These are phyloP conservation scores for Lithophane semibrunnea DNA, from an alignment of 2,888 invertebrate genomes.

Conservation along the genomic window DNA sequence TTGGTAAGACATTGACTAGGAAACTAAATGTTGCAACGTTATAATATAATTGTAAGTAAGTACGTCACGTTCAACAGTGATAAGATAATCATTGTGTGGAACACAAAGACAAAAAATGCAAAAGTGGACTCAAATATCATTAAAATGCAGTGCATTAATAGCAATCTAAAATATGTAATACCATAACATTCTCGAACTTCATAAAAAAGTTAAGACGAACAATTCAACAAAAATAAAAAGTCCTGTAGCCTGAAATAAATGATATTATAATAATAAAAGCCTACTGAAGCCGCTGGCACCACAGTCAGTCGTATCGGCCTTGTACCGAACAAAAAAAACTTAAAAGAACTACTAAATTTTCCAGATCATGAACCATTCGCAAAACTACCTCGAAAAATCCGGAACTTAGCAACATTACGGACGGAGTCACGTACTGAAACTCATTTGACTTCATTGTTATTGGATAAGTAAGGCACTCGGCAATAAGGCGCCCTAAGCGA, in stretches of 20 bases:
- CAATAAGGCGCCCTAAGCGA: constrained; percentile 59
- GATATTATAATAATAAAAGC: too few relatives aligned
- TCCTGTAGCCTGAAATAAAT: too few relatives aligned
- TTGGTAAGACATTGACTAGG: background rate
- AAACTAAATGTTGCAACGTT: background rate
- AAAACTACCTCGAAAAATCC: constrained; percentile 54
- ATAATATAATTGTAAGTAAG: too few relatives aligned
- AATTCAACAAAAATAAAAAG: too few relatives aligned
- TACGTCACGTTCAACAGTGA: background rate
- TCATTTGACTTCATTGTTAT: constrained; percentile 69
- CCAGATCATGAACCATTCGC: constrained; percentile 31
- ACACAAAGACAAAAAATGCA: background rate
- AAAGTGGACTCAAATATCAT: background rate
- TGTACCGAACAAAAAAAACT: constrained; percentile 12
- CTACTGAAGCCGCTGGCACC: background rate
- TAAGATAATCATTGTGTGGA: background rate
- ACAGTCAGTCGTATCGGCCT: background rate
- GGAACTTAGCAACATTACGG: constrained; percentile 43
- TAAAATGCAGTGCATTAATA: background rate
- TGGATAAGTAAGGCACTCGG: constrained; percentile 58
- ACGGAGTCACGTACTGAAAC: constrained; percentile 61
- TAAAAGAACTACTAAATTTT: constrained; percentile 37
- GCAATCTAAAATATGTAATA: background rate
- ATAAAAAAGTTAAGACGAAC: background rate
- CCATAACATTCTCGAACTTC: background rate